Evolutionary conservation across 2,888 invertebrate genomes (phyloP), one percentile per base, ranked within the genome.

Genomic region (Philereme transversata): DNA sequence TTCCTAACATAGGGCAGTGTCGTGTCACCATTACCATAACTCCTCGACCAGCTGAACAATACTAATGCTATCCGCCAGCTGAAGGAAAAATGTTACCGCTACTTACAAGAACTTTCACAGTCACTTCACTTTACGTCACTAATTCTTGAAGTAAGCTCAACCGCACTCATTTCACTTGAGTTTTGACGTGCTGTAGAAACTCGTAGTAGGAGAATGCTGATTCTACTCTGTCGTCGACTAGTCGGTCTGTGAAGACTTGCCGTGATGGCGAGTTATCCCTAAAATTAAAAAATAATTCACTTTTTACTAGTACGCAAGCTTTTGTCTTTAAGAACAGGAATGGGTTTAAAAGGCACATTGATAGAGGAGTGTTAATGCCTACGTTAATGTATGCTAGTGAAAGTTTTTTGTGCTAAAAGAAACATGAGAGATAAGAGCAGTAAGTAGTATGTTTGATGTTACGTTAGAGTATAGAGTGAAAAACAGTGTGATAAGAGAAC

Each of bases 161-260:
- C 22, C 22, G 22, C 22, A 22, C 82, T 93, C 96, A 97, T 94
- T 97, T 97, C 89, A 98, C 95, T 93, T 97, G 97, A 76, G 94
- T 94, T 89, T 97, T 97, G 76, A 98, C 93, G 93, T 99, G 98
- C 90, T 99, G 99, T 86, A 99, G 94, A 93, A 99, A 99, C 94
- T 99, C 99, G 88, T 98, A 97, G 93, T 99, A 99, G 72, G 98
- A 98, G 91, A 98, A 95, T 56, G 97, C 96, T 60, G 97, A 96
- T 85, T 99, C 99, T 67, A 97, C 95, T 78, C 99, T 94, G 90
- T 99, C 99, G 87, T 99, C 99, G 51, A 99, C 94, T 77, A 99
- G 94, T 75, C 96, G 95, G 79, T 98, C 97, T 65, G 97, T 95
- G 91, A 99, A 98, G 72, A 95, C 85, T 59, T 94, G 93, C 70